Percentiles rank a stretch among this genome's conserved stretches.
phyloP scores from a whole-genome alignment of 2,888 invertebrate genomes.

The Plutella xylostella region DNA sequence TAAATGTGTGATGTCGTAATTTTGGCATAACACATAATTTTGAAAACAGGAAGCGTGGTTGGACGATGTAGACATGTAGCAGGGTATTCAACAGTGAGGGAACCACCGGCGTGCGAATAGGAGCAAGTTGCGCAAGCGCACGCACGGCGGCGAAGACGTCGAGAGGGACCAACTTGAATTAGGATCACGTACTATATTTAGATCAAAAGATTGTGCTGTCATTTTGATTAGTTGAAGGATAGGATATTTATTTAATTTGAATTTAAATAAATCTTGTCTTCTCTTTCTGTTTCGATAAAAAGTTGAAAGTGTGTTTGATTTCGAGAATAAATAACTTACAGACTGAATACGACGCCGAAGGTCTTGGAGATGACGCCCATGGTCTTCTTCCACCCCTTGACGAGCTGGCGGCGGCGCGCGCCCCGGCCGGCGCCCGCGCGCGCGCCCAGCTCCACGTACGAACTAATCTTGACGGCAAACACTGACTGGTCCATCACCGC shows the following conservation, averaged over 20 bases:
- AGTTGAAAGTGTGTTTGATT: no score
- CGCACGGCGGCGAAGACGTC: constrained; percentile 3
- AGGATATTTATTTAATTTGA: no score
- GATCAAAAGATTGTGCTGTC: no score
- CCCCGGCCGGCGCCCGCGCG: constrained; percentile 54
- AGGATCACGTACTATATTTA: no score
- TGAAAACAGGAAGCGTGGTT: constrained; percentile 25
- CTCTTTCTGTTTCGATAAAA: no score
- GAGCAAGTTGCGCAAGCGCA: constrained; percentile 48
- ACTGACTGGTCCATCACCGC: constrained; percentile 32
- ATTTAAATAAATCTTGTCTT: no score
- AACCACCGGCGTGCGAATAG: constrained; percentile 45
- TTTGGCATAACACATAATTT: constrained; percentile 44
- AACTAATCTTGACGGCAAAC: constrained; percentile 51
- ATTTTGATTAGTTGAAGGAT: no score
- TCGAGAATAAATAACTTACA: no score
- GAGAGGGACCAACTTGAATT: no score
- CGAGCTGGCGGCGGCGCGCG: constrained; percentile 59
- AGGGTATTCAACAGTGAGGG: constrained; percentile 18
- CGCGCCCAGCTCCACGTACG: constrained; percentile 51
- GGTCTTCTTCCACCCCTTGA: constrained; percentile 65
- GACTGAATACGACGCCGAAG: constrained; percentile 82
- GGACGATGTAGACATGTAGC: constrained; percentile 21
- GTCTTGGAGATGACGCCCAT: constrained; percentile 85
- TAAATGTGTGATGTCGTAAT: constrained; percentile 30